Base-by-base conservation (phyloP, 2,797 vertebrate species). In the Pampus argenteus region DNA sequence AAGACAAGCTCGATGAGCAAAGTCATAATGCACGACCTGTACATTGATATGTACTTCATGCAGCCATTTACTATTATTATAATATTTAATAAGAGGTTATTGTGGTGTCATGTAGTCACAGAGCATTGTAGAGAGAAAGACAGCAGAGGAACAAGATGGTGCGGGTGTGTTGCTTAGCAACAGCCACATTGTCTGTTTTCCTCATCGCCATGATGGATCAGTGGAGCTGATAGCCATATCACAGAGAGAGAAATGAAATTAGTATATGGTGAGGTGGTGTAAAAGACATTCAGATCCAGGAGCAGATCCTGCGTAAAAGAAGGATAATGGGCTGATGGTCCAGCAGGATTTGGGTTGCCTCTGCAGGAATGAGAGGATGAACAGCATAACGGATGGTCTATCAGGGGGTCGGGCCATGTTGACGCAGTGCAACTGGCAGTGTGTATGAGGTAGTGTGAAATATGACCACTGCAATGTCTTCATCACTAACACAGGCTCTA, bases 111-210 rank as follows among this genome's bases (percentile, higher is more conserved):
- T 63, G 56, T 60, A 47, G 25, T 64, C 25, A 76, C 18, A 66
- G 34, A 64, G 34, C 57, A 51, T 68, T 50, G 50, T 58, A 60
- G 62, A 80, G 51, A 78, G 61, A 66, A 71, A 81, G 67, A 42
- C 65, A 80, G 85, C 69, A 77, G 72, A 77, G 66, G 79, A 80
- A 68, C 61, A 78, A 84, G 78, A 83, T 59, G 62, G 56, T 90
- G 90, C 88, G 79, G 89, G 86, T 78, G 86, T 86, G 93, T 94
- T 88, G 89, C 94, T 79, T 88, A 91, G 94, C 90, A 93, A 93
- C 92, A 88, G 83, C 69, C 70, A 66, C 40, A 74, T 79, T 20
- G 10, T 75, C 79, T 72, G 74, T 72, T 81, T 81, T 56, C 47
- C 57, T 87, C 58, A 56, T 72, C 42, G 28, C 59, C 56, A 72